Percentiles rank a stretch among this genome's conserved stretches.
Conservation (phyloP, 1,140 invertebrate genomes). For the Caenorhabditis briggsae region DNA sequence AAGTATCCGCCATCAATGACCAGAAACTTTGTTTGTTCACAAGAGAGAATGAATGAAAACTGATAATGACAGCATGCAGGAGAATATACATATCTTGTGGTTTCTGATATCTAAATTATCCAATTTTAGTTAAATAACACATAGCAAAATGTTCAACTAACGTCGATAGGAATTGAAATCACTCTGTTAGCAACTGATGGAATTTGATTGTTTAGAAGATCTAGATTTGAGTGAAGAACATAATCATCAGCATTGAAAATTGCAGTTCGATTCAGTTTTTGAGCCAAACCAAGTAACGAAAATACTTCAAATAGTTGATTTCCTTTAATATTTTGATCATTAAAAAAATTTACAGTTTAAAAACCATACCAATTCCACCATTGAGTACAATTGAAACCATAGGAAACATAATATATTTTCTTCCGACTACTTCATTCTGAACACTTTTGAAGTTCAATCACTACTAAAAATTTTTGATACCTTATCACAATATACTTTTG, state of each 20-base stretch:
- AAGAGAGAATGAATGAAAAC: background rate
- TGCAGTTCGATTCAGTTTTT: conserved; percentile 21
- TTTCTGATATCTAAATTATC: background rate
- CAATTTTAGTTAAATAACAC: background rate
- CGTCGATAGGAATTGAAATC: conserved; percentile 17
- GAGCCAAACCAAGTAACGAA: conserved; percentile 23
- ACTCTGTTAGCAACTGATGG: background rate
- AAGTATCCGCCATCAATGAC: conserved; percentile 14
- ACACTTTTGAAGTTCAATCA: too few relatives aligned
- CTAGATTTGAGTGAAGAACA: conserved; percentile 22
- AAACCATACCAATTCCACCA: conserved; percentile 10
- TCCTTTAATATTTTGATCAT: background rate
- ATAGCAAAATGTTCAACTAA: background rate
- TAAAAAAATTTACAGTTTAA: too few relatives aligned
- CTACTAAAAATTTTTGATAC: background rate
- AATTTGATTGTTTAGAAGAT: background rate
- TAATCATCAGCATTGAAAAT: conserved; percentile 30
- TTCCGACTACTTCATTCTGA: background rate
- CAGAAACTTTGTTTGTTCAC: conserved; percentile 3
- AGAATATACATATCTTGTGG: background rate
- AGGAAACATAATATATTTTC: conserved; percentile 30
- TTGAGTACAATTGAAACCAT: conserved; percentile 13
- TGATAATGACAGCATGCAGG: conserved; percentile 30
- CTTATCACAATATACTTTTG: conserved; percentile 23
- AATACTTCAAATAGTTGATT: conserved; percentile 23